Percentiles rank a stretch among this genome's conserved stretches.
These are phyloP conservation scores for Neodon shergylaensis DNA, from an alignment of 2,113 vertebrate species.

Conservation along the genomic window DNA sequence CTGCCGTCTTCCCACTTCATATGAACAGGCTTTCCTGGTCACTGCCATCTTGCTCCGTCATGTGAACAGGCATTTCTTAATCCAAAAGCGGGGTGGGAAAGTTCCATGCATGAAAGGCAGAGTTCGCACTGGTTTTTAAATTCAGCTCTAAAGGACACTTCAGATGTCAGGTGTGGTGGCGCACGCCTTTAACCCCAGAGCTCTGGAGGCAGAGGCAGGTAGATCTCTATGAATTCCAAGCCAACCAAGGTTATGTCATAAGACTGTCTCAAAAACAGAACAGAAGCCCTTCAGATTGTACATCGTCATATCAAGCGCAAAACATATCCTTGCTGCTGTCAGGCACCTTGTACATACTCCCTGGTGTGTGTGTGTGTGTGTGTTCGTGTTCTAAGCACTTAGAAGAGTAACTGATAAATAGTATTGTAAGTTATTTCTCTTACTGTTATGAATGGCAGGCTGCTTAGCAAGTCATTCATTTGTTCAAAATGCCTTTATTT, in stretches of 20 bases:
- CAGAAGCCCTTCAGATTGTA: neutral
- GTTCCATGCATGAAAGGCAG: neutral
- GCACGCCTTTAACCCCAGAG: neutral
- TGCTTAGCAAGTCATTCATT: neutral
- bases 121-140: neutral
- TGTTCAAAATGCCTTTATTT: slow-evolving; percentile 43
- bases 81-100: neutral
- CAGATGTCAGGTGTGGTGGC: neutral
- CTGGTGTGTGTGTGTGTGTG: neutral
- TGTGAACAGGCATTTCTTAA: neutral
- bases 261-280: neutral
- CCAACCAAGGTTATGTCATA: neutral
- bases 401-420: neutral
- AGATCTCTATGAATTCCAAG: neutral
- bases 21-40: neutral
- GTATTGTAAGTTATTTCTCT: neutral
- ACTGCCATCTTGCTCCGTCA: too few species aligned
- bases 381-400: neutral
- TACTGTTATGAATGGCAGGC: neutral
- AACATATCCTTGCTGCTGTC: neutral
- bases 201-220: neutral
- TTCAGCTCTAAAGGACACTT: neutral
- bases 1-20: neutral
- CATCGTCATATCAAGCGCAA: neutral
- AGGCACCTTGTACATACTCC: neutral